Evolutionary conservation across 2,113 vertebrate genomes (phyloP).

Genomic region (Pomatorhinus ruficollis): DNA sequence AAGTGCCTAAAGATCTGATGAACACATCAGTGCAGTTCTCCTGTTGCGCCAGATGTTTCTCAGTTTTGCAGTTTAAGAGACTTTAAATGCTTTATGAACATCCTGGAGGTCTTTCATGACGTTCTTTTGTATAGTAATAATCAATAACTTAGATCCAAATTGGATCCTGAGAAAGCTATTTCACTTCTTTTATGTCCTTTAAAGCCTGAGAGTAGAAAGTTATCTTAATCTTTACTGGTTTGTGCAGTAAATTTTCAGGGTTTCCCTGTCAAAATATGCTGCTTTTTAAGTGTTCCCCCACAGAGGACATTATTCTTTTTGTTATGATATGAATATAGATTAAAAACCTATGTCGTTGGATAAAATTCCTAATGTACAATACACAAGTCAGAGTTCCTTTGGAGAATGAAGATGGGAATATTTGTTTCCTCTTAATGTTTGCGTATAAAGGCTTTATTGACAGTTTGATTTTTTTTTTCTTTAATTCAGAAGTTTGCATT

Average conservation of each 20-base stretch:
- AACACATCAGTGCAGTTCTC: not conserved
- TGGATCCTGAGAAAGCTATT: not conserved
- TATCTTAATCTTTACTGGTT: not conserved
- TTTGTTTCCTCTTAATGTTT: not conserved
- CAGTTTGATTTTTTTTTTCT: not conserved
- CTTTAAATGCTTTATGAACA: not conserved
- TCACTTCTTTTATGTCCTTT: not conserved
- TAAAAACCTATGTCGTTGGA: not conserved
- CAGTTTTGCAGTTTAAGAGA: not conserved
- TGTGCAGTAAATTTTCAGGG: not conserved
- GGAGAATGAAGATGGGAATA: not conserved
- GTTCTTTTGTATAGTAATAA: not conserved
- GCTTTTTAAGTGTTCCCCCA: not conserved
- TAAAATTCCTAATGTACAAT: not conserved
- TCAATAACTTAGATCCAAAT: not conserved
- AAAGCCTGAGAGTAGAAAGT: not conserved
- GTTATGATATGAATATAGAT: not conserved
- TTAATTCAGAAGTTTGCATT: not conserved
- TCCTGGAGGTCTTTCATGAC: not conserved
- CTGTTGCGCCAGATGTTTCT: not conserved
- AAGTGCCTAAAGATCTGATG: not conserved
- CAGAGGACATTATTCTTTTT: not conserved
- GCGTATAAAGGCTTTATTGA: constrained; percentile 5
- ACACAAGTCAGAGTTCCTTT: not conserved
- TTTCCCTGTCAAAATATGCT: not conserved